Evolutionary conservation across 2,113 vertebrate genomes (phyloP), one percentile per base, ranked within the genome.

Genomic region (Nyctereutes procyonoides): DNA sequence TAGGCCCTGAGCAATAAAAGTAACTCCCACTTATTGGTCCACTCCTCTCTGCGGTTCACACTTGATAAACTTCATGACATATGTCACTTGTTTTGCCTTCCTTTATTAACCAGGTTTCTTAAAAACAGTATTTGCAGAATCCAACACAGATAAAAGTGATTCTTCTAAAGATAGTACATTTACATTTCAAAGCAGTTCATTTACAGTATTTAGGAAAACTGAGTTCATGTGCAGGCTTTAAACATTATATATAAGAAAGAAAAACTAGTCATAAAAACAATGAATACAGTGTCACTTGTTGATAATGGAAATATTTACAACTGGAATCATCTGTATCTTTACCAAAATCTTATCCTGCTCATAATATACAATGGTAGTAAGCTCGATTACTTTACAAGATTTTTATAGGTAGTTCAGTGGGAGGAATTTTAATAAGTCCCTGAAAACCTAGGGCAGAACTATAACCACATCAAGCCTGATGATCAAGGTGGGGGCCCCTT

Each of bases 231-330:
- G 53, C 67, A 30, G 12, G 24, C 24, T 95, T 97, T 97, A 92
- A 96, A 96, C 53, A 81, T 89, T 79, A 92, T 13, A 14, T 55
- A 17, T 55, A 74, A 93, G 24, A 55, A 92, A 89, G 17, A 53
- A 96, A 96, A 95, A 69, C 8, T 53, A 63, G 38, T 77, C 48
- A 89, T 82, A 83, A 92, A 94, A 96, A 95, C n/a, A 96, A 95
- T 63, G 43, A 96, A 69, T 91, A 82, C 62, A 96, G 10, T 79
- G 81, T 90, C 80, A 48, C 76, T 19, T 77, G 3, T 81, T 77
- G 60, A 76, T 51, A 93, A 11, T 15, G 11, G 11, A 82, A 97
- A 92, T 55, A 87, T 89, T 88, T 93, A 96, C 74, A 96, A 84
- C 16, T 17, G n/a, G 56, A 93, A 87, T 28, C 8, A 81, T 43